Conservation (phyloP, 2,113 vertebrate genomes). For the Copsychus sechellarum region DNA sequence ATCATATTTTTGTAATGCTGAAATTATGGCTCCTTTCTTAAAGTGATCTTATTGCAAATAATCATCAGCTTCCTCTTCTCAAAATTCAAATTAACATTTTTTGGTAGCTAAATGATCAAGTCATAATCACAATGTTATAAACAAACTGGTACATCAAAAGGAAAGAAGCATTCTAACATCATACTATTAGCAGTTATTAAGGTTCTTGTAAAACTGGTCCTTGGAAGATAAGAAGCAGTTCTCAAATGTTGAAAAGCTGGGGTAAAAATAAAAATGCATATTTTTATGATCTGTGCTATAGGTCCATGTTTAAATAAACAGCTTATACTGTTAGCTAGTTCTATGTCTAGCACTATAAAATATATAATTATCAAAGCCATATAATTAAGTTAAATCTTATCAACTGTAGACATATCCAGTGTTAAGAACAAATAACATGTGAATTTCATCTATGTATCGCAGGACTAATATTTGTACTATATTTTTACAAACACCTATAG, state of each 20-base stretch:
- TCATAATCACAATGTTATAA: background rate
- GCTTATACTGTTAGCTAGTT: background rate
- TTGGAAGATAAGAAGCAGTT: background rate
- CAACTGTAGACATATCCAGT: background rate
- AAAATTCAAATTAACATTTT: background rate
- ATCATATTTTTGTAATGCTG: background rate
- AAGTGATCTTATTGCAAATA: background rate
- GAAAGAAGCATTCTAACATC: background rate
- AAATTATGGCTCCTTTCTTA: background rate
- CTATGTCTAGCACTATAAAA: background rate
- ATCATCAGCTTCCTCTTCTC: background rate
- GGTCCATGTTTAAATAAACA: background rate
- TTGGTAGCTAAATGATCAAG: background rate
- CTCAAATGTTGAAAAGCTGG: background rate
- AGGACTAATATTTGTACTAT: background rate
- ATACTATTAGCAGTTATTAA: background rate
- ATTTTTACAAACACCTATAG: background rate
- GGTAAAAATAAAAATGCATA: background rate
- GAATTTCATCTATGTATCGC: background rate
- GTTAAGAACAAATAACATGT: background rate
- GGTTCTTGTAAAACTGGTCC: background rate
- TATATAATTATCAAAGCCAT: background rate
- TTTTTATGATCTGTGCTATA: background rate
- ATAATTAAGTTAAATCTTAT: background rate
- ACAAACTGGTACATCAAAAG: background rate